These are phyloP conservation scores for Uloborus diversus DNA, from an alignment of 1,140 invertebrate species.

Conservation along the genomic window DNA sequence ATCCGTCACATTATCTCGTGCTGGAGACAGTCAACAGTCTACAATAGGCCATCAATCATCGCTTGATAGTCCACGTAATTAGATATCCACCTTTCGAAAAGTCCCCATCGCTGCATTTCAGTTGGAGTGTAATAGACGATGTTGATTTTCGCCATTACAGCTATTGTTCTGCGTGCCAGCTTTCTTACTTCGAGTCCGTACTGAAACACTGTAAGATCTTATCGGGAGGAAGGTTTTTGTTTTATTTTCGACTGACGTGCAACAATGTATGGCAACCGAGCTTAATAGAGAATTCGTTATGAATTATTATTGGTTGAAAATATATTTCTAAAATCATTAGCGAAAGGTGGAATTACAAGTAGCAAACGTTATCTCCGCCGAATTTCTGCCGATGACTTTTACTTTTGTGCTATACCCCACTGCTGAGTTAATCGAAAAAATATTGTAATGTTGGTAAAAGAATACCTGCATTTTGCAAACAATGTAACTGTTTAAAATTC, in stretches of 20 bases:
- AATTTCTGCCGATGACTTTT: too few relatives aligned
- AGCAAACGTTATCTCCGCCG: too few relatives aligned
- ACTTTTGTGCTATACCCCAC: too few relatives aligned
- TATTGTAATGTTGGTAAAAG: too few relatives aligned
- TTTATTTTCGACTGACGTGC: neutral
- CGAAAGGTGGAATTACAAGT: too few relatives aligned
- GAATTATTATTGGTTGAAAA: too few relatives aligned
- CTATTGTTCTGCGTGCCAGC: slow-evolving; percentile 35
- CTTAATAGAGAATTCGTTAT: too few relatives aligned
- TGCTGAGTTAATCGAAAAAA: too few relatives aligned
- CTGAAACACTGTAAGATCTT: neutral
- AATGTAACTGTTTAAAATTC: too few relatives aligned
- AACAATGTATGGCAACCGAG: too few relatives aligned
- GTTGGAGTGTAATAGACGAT: neutral
- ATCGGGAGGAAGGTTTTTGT: neutral
- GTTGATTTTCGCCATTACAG: slow-evolving; percentile 27
- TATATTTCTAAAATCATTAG: too few relatives aligned
- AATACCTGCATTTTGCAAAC: too few relatives aligned
- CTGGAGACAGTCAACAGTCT: neutral
- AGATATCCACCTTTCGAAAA: slow-evolving; percentile 27
- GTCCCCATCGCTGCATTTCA: neutral
- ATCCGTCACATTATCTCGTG: slow-evolving; percentile 18
- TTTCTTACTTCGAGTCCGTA: slow-evolving; percentile 2
- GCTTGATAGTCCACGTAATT: slow-evolving; percentile 31
- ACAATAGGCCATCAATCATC: slow-evolving; percentile 45